Base-by-base conservation (phyloP, 2,113 vertebrate genomes). In the Forbesichthys agassizii region DNA sequence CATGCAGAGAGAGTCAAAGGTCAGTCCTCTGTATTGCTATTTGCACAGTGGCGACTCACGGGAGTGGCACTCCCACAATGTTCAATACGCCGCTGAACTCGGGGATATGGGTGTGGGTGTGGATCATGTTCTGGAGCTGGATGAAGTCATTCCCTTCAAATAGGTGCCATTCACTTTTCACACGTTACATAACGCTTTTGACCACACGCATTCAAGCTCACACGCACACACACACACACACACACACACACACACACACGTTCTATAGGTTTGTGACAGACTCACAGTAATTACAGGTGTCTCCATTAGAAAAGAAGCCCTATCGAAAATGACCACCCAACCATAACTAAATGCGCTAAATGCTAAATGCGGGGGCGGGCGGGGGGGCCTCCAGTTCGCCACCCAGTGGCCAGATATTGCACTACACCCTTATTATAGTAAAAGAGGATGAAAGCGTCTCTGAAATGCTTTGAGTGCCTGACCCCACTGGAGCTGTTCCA, bases 281-380 rank as follows among this genome's bases (percentile, higher is more conserved):
- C 27, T 27, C 27, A 27, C 27, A 27, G 27, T 27, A 27, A 2
- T 27, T 27, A 27, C 27, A 63, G 71, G 11, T 42, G 36, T 8
- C 36, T 8, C 36, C 67, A 54, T 16, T 48, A 52, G 66, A 58
- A 76, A 74, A 73, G 68, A 80, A 84, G 73, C 58, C 18, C 81
- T 86, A 86, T 90, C 84, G 88, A 90, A 86, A 89, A 90, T 89
- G 79, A 88, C 75, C 82, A 90, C 56, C 74, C 80, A 86, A 88
- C 86, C 86, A 85, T 89, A 75, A 70, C 80, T 16, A 16, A 16
- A 16, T 16, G 67, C 2, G 72, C 16, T 16, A 16, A 16, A 65
- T 74, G 85, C 87, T 90, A 90, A 85, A 89, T 89, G 66, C 86
- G 88, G 84, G 84, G 66, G 80, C 65, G 11, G 57, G 68, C 65